These are phyloP conservation scores for Rotaria sp. DNA, from an alignment of 2,888 invertebrate genomes.

Conservation along the genomic window DNA sequence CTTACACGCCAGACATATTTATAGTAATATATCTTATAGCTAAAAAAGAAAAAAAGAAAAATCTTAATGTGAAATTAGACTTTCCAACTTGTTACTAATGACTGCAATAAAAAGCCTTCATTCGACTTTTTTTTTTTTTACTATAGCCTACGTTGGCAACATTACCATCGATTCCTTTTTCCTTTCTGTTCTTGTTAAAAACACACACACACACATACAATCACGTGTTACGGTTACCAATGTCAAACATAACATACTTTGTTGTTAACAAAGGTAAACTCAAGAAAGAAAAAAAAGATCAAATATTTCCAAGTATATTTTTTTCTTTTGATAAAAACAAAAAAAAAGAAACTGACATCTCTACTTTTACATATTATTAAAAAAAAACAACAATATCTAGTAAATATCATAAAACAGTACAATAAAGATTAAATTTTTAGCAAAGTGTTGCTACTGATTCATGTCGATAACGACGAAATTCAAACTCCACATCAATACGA, in stretches of 20 bases:
- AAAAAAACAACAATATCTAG: not conserved
- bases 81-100: not conserved
- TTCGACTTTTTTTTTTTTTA: too few relatives aligned
- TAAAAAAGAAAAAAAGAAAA: too few relatives aligned
- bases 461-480: conserved; percentile 22
- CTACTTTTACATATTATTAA: not conserved
- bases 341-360: not conserved
- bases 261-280: not conserved
- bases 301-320: not conserved
- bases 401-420: not conserved
- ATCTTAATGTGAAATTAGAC: not conserved
- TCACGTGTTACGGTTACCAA: not conserved
- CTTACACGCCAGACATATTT: not conserved
- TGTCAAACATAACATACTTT: too few relatives aligned
- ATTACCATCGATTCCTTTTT: not conserved
- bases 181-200: not conserved
- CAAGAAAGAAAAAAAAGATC: not conserved
- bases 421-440: not conserved
- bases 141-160: too few relatives aligned
- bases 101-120: too few relatives aligned
- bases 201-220: too few relatives aligned
- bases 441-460: conserved; percentile 5
- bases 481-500: conserved; percentile 26
- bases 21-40: not conserved
- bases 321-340: not conserved